Conservation (phyloP, 2,888 invertebrate genomes). For the Amphipoea oculea region DNA sequence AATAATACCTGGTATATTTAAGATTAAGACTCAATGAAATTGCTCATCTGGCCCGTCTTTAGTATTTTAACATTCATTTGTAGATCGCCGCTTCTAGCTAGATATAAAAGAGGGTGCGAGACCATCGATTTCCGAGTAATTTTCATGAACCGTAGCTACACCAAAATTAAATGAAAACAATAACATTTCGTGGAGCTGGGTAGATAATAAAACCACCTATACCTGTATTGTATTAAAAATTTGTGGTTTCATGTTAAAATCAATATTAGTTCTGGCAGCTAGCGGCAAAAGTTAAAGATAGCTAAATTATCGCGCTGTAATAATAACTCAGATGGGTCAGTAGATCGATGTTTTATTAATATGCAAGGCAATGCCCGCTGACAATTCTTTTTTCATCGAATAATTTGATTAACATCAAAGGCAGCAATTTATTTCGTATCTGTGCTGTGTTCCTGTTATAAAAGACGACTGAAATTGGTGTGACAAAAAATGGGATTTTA, state of each 20-base stretch:
- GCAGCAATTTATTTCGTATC: conserved; percentile 14
- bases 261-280: conserved; percentile 37
- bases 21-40: neutral
- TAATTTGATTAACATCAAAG: conserved; percentile 42
- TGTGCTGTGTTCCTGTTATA: neutral
- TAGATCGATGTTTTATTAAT: conserved; percentile 47
- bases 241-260: conserved; percentile 35
- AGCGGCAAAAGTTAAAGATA: conserved; percentile 38
- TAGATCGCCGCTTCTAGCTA: neutral
- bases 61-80: neutral
- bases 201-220: conserved; percentile 18
- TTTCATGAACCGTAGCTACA: neutral
- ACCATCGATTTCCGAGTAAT: conserved; percentile 1
- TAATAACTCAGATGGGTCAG: conserved; percentile 46
- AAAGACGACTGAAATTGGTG: neutral
- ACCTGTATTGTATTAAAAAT: conserved; percentile 10
- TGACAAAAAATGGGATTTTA: conserved; percentile 7
- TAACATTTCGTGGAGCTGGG: conserved; percentile 3
- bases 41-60: neutral
- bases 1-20: neutral
- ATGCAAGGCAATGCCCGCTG: conserved; percentile 12
- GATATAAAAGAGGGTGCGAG: neutral
- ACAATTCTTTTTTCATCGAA: conserved; percentile 34
- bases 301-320: conserved; percentile 31
- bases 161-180: conserved; percentile 38